Evolutionary conservation across 2,888 invertebrate species (phyloP).

Genomic region (Tetramorium bicarinatum): DNA sequence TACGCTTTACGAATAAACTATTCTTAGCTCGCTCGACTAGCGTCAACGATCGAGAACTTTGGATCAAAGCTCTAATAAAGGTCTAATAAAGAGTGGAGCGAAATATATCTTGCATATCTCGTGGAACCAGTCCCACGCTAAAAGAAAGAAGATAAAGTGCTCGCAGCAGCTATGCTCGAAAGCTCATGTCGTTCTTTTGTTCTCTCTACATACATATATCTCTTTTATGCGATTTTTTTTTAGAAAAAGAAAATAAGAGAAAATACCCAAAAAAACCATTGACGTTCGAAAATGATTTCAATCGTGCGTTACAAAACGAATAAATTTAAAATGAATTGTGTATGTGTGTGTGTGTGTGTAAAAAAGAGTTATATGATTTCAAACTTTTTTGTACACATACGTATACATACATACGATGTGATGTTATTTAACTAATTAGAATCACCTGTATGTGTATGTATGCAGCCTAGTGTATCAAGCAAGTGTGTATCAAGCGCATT

Average conservation of each 20-base stretch:
- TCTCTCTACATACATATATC: background rate
- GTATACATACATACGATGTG: background rate
- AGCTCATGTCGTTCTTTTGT: slow-evolving; percentile 18
- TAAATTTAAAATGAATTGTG: background rate
- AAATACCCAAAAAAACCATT: background rate
- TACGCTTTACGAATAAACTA: slow-evolving; percentile 32
- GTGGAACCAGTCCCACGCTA: slow-evolving; percentile 34
- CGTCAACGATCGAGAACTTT: slow-evolving; percentile 25
- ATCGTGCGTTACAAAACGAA: background rate
- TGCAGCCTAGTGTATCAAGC: background rate
- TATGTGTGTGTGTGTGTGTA: too few species aligned
- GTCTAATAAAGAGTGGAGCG: slow-evolving; percentile 34
- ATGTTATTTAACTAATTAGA: background rate
- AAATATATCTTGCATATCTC: slow-evolving; percentile 28
- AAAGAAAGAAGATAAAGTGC: slow-evolving; percentile 32
- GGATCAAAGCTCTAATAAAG: slow-evolving; percentile 48
- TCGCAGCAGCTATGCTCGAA: background rate
- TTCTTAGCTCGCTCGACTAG: slow-evolving; percentile 29
- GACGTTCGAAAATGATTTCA: background rate
- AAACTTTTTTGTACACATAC: background rate
- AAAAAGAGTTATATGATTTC: background rate
- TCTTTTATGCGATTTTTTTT: background rate
- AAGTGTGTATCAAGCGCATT: background rate
- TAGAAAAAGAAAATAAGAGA: background rate
- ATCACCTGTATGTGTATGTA: background rate